Percentiles rank a stretch among this genome's conserved stretches.
These are phyloP conservation scores for Merops nubicus DNA, from an alignment of 2,113 vertebrate species.

Conservation along the genomic window DNA sequence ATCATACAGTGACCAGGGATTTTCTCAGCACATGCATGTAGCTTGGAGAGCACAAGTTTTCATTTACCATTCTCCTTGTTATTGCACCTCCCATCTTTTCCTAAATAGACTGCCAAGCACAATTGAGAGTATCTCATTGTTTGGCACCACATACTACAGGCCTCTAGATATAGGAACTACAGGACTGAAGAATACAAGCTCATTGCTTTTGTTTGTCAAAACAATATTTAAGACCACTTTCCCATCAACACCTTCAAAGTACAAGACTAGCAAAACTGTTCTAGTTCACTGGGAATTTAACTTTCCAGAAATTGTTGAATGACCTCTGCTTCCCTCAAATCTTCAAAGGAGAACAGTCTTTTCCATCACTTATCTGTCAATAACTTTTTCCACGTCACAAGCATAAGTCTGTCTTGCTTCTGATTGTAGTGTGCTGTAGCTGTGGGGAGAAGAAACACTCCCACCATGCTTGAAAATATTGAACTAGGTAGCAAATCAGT, in stretches of 20 bases:
- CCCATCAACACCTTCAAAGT: background rate
- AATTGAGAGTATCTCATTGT: background rate
- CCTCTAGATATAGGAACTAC: too few species aligned
- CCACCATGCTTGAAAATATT: background rate
- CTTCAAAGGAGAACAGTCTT: background rate
- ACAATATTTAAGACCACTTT: background rate
- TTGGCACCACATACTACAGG: background rate
- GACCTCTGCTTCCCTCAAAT: background rate
- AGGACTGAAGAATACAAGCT: background rate
- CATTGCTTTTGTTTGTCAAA: background rate
- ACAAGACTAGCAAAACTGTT: background rate
- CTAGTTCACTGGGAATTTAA: background rate
- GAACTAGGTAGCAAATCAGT: background rate
- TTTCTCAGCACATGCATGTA: background rate
- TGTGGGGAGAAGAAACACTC: background rate
- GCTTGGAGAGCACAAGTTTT: background rate
- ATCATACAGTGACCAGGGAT: background rate
- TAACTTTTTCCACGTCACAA: background rate
- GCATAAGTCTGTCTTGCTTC: background rate
- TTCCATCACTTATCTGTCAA: background rate
- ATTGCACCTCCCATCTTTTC: background rate
- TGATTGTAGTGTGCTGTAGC: background rate
- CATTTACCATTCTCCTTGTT: background rate
- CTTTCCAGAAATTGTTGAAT: background rate
- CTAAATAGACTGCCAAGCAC: background rate